These are phyloP conservation scores for Peromyscus melanophrys DNA, from an alignment of 2,797 vertebrate genomes.

Conservation along the genomic window DNA sequence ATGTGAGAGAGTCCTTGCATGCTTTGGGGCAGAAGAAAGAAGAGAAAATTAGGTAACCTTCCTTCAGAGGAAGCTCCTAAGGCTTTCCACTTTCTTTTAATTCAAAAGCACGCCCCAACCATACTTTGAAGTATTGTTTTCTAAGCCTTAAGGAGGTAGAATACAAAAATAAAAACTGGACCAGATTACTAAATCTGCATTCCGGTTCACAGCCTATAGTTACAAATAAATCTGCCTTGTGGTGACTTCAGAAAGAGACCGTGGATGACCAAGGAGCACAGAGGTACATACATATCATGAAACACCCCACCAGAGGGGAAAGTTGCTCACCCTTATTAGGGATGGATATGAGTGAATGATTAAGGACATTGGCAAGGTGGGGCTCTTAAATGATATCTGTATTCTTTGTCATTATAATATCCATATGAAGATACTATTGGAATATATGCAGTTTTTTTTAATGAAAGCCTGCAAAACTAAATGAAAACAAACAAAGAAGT, in stretches of 20 bases:
- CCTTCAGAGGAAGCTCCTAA: neutral
- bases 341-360: neutral
- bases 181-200: neutral
- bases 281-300: constrained; percentile 26
- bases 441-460: constrained; percentile 63
- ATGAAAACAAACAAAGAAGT: constrained; percentile 76
- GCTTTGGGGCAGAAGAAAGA: neutral
- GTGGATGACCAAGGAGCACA: neutral
- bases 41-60: neutral
- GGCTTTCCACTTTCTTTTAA: neutral
- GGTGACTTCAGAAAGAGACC: neutral
- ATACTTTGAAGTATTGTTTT: neutral
- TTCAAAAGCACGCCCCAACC: neutral
- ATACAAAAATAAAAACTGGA: neutral
- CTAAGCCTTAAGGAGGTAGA: neutral
- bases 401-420: constrained; percentile 45
- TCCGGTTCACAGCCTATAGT: neutral
- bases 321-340: neutral
- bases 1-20: neutral
- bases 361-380: neutral
- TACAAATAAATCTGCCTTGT: neutral
- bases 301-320: neutral
- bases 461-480: constrained; percentile 64
- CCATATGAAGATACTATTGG: constrained; percentile 53
- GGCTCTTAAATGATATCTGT: neutral